These are phyloP conservation scores for Machimus rusticus DNA, from an alignment of 2,888 invertebrate species.

Conservation along the genomic window DNA sequence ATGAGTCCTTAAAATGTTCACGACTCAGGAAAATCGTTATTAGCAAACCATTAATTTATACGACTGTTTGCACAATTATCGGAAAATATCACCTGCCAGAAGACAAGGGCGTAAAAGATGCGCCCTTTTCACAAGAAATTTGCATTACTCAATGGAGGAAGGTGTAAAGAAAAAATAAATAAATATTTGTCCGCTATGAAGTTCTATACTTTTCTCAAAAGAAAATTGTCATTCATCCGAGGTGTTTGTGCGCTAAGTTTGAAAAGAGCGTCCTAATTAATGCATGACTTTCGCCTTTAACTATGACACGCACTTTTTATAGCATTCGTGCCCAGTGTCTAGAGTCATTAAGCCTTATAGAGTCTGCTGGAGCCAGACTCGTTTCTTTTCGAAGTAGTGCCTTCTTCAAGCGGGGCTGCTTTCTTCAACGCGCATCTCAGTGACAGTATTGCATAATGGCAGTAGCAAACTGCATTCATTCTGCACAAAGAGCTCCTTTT, in stretches of 20 bases:
- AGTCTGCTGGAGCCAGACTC: neutral
- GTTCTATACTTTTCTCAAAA: neutral
- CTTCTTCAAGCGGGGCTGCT: neutral
- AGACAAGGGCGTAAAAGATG: neutral
- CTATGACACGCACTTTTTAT: neutral
- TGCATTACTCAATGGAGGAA: neutral
- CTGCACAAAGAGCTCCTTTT: neutral
- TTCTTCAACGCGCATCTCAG: neutral
- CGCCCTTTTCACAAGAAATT: neutral
- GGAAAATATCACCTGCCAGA: neutral
- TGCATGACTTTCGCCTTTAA: neutral
- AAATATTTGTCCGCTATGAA: neutral
- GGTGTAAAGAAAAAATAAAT: neutral
- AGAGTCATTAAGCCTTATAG: neutral
- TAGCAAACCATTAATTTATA: neutral
- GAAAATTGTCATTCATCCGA: neutral
- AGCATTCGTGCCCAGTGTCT: neutral
- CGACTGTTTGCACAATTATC: neutral
- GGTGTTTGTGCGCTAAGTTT: neutral
- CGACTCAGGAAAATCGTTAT: neutral
- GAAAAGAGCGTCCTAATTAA: slow-evolving; percentile 1
- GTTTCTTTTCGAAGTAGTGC: neutral
- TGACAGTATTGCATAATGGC: neutral
- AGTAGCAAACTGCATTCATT: neutral
- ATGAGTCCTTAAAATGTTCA: neutral